Evolutionary conservation across 2,113 vertebrate species (phyloP), one percentile per base, ranked within the genome.

Genomic region (Ivindomyrus marchei): DNA sequence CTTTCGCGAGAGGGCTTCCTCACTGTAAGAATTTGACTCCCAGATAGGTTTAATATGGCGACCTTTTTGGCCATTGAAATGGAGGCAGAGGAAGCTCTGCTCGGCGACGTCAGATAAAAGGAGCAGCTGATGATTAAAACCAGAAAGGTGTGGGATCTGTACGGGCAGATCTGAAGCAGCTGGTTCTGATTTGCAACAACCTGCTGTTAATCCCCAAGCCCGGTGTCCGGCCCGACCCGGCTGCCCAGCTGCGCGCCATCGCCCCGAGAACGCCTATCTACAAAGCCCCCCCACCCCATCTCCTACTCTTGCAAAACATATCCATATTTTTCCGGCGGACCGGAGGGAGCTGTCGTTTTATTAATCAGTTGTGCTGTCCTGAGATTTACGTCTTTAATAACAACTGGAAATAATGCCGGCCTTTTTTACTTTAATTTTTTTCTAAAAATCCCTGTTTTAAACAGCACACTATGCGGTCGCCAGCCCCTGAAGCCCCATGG

Each of bases 111-210:
- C 88, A 88, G 58, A 89, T 87, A 90, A 88, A 87, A 91, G 89
- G 90, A 88, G 80, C 89, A 89, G 89, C 74, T 89, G 90, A 47
- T 88, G 92, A 90, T 93, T 91, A 90, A 92, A 91, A 89, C 90
- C 88, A 89, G 89, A 91, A 91, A 92, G 89, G 91, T 91, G 91
- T 90, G 89, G 90, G 90, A 49, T 91, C 85, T 62, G 91, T 91
- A 84, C 58, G 62, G 89, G 85, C 87, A 24, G 88, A 62, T 74
- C 88, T 80, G 89, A 77, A 46, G 89, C 92, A 93, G 91, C 92
- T 93, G 93, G 90, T 93, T 93, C 88, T 89, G 89, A 92, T 93
- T 93, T 92, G 90, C 90, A 90, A 88, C 91, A 94, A 93, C 93
- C 93, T 94, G 93, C 91, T 93, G 93, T 92, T 93, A 89, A 90